These are phyloP conservation scores for Acipenser oxyrinchus DNA, from an alignment of 2,797 vertebrate species.

Conservation along the genomic window DNA sequence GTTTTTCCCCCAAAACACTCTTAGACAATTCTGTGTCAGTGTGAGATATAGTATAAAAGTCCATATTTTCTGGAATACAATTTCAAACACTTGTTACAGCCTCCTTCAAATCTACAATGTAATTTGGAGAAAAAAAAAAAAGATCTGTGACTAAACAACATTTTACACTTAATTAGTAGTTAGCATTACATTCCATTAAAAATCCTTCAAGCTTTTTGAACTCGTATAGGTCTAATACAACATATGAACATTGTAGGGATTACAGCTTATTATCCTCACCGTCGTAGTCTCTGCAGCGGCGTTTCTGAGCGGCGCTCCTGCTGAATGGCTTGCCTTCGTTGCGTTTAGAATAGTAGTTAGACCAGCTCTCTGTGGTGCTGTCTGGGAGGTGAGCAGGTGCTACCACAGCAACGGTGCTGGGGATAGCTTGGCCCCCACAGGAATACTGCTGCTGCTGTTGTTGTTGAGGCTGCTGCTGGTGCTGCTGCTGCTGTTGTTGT, in stretches of 20 bases:
- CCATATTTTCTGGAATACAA: too few relatives aligned
- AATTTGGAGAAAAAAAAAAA: too few relatives aligned
- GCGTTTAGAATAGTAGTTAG: slow-evolving; percentile 79
- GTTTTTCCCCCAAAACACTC: too few relatives aligned
- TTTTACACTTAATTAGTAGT: slow-evolving; percentile 3
- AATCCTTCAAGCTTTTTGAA: neutral
- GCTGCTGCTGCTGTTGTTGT: slow-evolving; percentile 47
- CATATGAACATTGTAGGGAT: too few relatives aligned
- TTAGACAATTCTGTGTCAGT: too few relatives aligned
- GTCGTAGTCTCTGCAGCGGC: slow-evolving; percentile 93
- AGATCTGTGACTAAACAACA: too few relatives aligned
- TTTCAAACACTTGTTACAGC: too few relatives aligned
- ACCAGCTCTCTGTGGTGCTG: slow-evolving; percentile 95
- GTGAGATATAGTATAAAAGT: too few relatives aligned
- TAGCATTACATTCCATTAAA: slow-evolving; percentile 11
- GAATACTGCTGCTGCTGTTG: slow-evolving; percentile 55
- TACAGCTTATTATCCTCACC: slow-evolving; percentile 53
- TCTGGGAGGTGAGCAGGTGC: slow-evolving; percentile 87
- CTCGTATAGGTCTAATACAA: too few relatives aligned
- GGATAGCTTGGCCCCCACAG: slow-evolving; percentile 65
- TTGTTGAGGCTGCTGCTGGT: slow-evolving; percentile 42
- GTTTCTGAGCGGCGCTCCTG: slow-evolving; percentile 75
- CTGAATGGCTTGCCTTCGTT: slow-evolving; percentile 69
- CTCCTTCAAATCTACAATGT: too few relatives aligned
- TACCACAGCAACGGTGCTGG: slow-evolving; percentile 72